Conservation (phyloP, 2,797 vertebrate genomes). For the Sylvilagus floridanus region DNA sequence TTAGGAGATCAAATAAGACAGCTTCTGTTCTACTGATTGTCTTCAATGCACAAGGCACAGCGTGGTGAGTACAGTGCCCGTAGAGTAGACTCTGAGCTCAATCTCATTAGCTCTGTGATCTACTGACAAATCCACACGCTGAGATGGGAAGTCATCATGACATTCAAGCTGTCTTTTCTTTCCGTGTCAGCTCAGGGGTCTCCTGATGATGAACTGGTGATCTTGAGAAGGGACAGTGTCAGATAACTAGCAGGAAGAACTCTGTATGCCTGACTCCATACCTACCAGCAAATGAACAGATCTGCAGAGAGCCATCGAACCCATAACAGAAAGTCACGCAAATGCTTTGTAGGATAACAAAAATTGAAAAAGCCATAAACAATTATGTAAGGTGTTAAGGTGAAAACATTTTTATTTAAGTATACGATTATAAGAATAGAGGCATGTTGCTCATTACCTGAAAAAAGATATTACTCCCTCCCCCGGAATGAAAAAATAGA, state of each 20-base stretch:
- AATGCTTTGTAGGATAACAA: slow-evolving; percentile 1
- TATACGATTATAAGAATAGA: background rate
- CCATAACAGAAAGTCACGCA: background rate
- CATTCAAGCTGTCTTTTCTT: background rate
- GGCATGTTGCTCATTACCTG: slow-evolving; percentile 20
- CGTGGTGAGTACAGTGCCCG: background rate
- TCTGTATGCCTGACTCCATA: background rate
- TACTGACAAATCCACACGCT: background rate
- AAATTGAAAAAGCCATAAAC: slow-evolving; percentile 48
- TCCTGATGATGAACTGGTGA: background rate
- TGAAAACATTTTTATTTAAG: slow-evolving; percentile 52
- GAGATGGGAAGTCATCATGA: background rate
- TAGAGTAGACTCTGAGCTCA: slow-evolving; percentile 1
- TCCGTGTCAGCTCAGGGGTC: background rate
- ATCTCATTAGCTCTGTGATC: slow-evolving; percentile 37
- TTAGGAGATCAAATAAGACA: background rate
- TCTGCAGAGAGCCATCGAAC: background rate
- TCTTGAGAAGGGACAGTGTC: background rate
- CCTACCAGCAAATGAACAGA: background rate
- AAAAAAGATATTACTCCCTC: slow-evolving; percentile 35
- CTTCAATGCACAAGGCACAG: background rate
- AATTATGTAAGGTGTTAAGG: slow-evolving; percentile 16
- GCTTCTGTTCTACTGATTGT: background rate
- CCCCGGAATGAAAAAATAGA: slow-evolving; percentile 53
- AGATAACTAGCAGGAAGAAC: background rate